Base-by-base conservation (phyloP, 2,797 vertebrate genomes). In the Lepus oiostolus region DNA sequence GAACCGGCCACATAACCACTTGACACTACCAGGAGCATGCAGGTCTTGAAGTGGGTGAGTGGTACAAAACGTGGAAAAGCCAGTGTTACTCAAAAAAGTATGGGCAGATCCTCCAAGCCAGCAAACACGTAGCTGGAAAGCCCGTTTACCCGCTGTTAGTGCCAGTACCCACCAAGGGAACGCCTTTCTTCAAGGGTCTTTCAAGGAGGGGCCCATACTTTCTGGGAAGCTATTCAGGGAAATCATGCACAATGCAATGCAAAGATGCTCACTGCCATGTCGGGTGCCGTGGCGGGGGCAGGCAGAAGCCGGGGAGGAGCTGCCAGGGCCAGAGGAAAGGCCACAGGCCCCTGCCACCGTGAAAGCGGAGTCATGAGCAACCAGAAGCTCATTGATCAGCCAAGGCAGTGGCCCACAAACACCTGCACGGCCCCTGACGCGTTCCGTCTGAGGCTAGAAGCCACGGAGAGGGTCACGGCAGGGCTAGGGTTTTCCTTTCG, bases 181-280 rank as follows among this genome's bases (percentile, higher is more conserved):
- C 62, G 35, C 63, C 65, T 88, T 63, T 30, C 88, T 71, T 86
- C 62, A 65, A 88, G 68, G 76, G 68, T 91, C 80, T 94, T 70
- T 14, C 93, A 92, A 95, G 71, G 30, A 67, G 22, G 42, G n/a
- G 47, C 30, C 60, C 60, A 26, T 50, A 62, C 62, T 90, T 88
- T 90, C 79, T 95, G 54, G 85, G 70, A 90, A 92, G 68, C 70
- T 63, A 88, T 85, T 83, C 32, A 87, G 91, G 72, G 84, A 95
- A 89, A 85, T 30, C 76, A 35, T 77, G 35, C 77, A 88, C 65
- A 90, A 93, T 28, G 35, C 91, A 88, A 94, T 10, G 58, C 62
- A 54, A 91, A 95, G 89, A 75, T 85, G 81, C 91, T 89, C 72
- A 24, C 7, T 58, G 74, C 28, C 19, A 67, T 52, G n/a, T 28